Evolutionary conservation across 2,888 invertebrate genomes (phyloP), one percentile per base, ranked within the genome.

Genomic region (Colostygia pectinataria): DNA sequence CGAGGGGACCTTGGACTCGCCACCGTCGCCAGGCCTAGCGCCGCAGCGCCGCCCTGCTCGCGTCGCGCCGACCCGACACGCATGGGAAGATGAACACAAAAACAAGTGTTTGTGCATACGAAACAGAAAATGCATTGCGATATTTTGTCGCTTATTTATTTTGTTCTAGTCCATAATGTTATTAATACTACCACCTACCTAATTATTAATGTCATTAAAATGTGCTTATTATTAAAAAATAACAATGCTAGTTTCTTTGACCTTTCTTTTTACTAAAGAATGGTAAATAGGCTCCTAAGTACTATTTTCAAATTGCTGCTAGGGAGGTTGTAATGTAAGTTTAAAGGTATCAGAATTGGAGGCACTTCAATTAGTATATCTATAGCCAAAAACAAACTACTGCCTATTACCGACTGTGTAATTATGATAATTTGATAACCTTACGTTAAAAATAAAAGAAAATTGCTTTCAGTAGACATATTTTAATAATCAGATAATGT

Each of bases 161-260:
- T 74, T 79, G 79, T 80, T 89, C 89, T 89, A 89, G 89, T 89
- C 89, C 73, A 70, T 78, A 81, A 74, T 25, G 20, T 31, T 20
- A 36, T 18, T 24, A 32, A 48, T 38, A 42, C 27, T 33, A 18
- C 7, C 6, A 8, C n/a, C 13, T 87, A 82, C 70, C 72, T 77
- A 81, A 76, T 71, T 64, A 66, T 65, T 71, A 72, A 61, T 65
- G 66, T 65, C 66, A 69, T 54, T 68, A 59, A 68, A 65, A 46
- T 53, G 18, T 27, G 63, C 68, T 55, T 63, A 65, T 4, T 68
- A 66, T 58, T 54, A 65, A 55, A 57, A 46, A 33, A 20, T 5
- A 6, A 20, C 4, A 6, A 6, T 20, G 20, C 20, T 6, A 20
- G 20, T 20, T n/a, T 20, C 20, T 20, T 18, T 20, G 5, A 20